Percentiles rank a stretch among this genome's conserved stretches.
phyloP scores from a whole-genome alignment of 2,888 invertebrate species.

The Maniola hyperantus region DNA sequence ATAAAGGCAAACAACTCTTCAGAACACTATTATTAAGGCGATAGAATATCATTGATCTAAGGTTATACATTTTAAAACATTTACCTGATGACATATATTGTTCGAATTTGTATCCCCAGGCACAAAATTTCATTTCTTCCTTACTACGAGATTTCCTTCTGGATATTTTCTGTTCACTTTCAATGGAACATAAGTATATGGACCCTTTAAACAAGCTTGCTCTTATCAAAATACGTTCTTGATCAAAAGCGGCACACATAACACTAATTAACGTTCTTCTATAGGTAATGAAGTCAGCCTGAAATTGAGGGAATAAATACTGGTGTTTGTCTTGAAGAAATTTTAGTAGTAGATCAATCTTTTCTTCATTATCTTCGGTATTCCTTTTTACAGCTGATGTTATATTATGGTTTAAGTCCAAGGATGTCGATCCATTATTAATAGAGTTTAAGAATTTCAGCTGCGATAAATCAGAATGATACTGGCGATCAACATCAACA shows the following conservation, averaged over 20 bases:
- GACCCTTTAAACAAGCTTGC: conserved; percentile 48
- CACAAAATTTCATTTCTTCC: conserved; percentile 41
- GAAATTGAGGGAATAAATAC: conserved; percentile 32
- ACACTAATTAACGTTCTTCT: conserved; percentile 51
- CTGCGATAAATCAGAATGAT: conserved; percentile 47
- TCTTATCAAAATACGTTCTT: conserved; percentile 41
- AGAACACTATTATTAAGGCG: too few relatives aligned
- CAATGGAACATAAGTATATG: conserved; percentile 49
- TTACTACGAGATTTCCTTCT: conserved; percentile 36
- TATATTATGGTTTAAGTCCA: conserved; percentile 50
- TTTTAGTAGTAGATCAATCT: conserved; percentile 47
- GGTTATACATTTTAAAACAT: neutral
- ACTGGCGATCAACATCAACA: conserved; percentile 48
- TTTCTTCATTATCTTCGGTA: conserved; percentile 49
- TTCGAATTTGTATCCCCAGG: conserved; percentile 45
- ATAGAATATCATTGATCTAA: too few relatives aligned
- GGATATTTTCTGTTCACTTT: conserved; percentile 40
- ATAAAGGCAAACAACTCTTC: too few relatives aligned
- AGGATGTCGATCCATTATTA: conserved; percentile 37
- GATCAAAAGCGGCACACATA: conserved; percentile 46
- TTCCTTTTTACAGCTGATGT: conserved; percentile 48
- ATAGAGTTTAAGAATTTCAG: conserved; percentile 47
- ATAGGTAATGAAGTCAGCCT: conserved; percentile 46
- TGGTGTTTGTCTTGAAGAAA: conserved; percentile 45
- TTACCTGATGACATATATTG: conserved; percentile 50